Evolutionary conservation across 2,113 vertebrate species (phyloP), one percentile per base, ranked within the genome.

Genomic region (Dipodomys spectabilis): DNA sequence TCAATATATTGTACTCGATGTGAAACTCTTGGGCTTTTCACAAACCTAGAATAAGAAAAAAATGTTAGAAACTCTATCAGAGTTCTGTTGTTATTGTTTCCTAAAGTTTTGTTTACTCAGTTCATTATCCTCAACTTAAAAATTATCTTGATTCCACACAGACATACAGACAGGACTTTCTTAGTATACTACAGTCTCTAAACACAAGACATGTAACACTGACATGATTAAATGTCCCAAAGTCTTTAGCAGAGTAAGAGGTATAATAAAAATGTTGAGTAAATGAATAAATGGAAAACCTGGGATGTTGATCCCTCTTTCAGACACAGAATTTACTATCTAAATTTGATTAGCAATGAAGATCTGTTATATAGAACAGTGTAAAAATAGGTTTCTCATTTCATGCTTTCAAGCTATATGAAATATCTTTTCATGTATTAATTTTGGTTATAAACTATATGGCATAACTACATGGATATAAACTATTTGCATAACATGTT

Each of bases 1-100:
- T 67, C 23, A 0, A 99, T 0, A 13, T 98, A 99, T 65, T 98
- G 98, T 27, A 99, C 99, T 74, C 98, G 98, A 92, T 98, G 98
- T 82, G 98, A 98, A 97, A 99, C 98, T 73, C 98, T 94, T 79
- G 6, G 96, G 82, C 95, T 97, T 60, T 25, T 81, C 74, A 97
- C 95, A 0, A 96, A 97, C 90, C 97, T 98, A 88, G 0, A 22
- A 95, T 11, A 35, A 84, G 19, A 35, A 35, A 77, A 23, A 88
- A 30, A 62, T 7, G 30, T 35, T 20, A 27, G 12, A 75, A 71
- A 6, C 1, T 1, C n/a, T 67, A 27, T 23, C 19, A 68, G 18
- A 35, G 32, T 44, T 86, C 39, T 30, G 67, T 80, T 25, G 13
- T 2, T 11, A 0, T 12, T n/a, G 2, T 78, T 16, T 10, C 19